phyloP scores from a whole-genome alignment of 2,113 vertebrate species.

The Notiomystis cincta region DNA sequence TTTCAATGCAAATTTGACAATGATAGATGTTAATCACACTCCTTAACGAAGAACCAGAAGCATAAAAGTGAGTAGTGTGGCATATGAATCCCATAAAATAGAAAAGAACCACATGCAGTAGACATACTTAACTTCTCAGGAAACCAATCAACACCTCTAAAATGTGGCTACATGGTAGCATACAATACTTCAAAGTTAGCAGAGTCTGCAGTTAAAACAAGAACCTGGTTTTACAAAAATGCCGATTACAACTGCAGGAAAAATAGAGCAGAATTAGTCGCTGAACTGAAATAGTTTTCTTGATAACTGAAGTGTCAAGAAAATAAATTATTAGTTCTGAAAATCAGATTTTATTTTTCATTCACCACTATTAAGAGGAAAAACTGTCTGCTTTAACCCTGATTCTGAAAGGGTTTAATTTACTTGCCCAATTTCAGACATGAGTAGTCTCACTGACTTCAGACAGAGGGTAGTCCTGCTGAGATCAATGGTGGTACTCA shows the following conservation, averaged over 20 bases:
- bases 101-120: conserved; percentile 23
- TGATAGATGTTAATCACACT: conserved; percentile 51
- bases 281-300: not conserved
- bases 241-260: not conserved
- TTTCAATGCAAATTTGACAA: conserved; percentile 64
- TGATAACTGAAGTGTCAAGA: not conserved
- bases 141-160: conserved; percentile 12
- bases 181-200: not conserved
- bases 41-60: conserved; percentile 26
- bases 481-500: conserved; percentile 44
- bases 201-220: not conserved
- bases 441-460: conserved; percentile 9
- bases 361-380: not conserved
- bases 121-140: not conserved
- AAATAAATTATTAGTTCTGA: not conserved
- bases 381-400: not conserved
- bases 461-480: conserved; percentile 3
- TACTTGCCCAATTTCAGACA: conserved; percentile 2
- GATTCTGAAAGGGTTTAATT: not conserved
- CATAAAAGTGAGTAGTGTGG: conserved; percentile 35
- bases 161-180: not conserved
- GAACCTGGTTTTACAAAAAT: not conserved
- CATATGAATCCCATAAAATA: conserved; percentile 39
- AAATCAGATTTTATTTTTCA: not conserved
- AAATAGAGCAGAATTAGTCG: not conserved